Evolutionary conservation across 2,113 vertebrate genomes (phyloP).

Genomic region (Rhinoptilus africanus): DNA sequence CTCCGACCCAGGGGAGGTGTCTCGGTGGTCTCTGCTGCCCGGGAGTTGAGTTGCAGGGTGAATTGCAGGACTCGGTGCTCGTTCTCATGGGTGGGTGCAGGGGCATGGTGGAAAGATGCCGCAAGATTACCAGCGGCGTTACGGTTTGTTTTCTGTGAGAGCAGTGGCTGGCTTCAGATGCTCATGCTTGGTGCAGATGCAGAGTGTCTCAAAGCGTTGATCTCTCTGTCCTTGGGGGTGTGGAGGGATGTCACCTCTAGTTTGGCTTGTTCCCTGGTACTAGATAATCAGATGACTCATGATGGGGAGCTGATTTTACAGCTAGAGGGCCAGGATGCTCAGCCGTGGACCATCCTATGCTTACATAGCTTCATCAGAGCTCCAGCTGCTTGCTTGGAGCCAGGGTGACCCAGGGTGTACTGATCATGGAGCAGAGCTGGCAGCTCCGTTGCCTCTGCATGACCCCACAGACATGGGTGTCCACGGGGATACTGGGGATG

Average conservation of each 20-base stretch:
- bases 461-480: background rate
- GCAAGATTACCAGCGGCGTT: background rate
- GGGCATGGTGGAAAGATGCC: background rate
- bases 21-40: background rate
- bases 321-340: background rate
- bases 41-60: background rate
- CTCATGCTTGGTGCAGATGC: background rate
- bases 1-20: background rate
- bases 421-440: background rate
- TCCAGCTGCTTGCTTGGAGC: background rate
- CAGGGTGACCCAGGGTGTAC: background rate
- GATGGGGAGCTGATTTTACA: background rate
- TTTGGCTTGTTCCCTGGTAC: background rate
- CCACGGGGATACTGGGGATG: accelerated
- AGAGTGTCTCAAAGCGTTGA: background rate
- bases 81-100: background rate
- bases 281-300: background rate
- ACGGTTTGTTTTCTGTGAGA: background rate
- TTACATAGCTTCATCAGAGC: background rate
- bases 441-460: accelerated
- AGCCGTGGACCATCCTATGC: background rate
- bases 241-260: background rate
- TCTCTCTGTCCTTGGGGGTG: background rate
- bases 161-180: background rate
- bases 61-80: background rate